These are phyloP conservation scores for Daubentonia madagascariensis DNA, from an alignment of 2,113 vertebrate genomes.

Conservation along the genomic window DNA sequence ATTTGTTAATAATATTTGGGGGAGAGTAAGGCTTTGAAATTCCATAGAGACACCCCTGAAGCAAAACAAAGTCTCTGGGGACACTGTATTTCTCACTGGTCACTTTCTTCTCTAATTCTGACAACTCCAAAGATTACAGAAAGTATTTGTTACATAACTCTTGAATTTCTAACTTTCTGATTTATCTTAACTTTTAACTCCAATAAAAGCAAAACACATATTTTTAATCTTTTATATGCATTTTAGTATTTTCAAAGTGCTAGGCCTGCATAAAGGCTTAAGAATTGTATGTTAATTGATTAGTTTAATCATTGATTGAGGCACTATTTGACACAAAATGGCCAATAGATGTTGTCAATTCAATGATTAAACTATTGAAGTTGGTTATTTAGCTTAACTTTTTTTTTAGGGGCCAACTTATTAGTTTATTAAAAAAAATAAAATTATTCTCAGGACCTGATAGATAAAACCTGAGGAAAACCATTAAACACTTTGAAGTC, in stretches of 20 bases:
- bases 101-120: background rate
- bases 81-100: background rate
- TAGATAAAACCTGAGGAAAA: background rate
- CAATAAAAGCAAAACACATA: background rate
- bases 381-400: background rate
- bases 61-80: background rate
- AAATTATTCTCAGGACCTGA: background rate
- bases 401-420: background rate
- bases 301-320: background rate
- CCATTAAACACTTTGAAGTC: background rate
- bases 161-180: background rate
- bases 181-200: background rate
- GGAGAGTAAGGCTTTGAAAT: background rate
- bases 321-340: background rate
- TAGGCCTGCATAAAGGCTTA: background rate
- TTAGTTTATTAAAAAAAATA: background rate
- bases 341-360: background rate
- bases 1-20: background rate
- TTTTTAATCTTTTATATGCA: background rate
- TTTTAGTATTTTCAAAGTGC: background rate
- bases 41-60: background rate
- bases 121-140: background rate
- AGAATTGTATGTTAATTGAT: background rate
- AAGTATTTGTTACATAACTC: background rate
- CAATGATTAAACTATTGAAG: background rate